These are phyloP conservation scores for Caenorhabditis becei DNA, from an alignment of 2,888 invertebrate species.

Conservation along the genomic window DNA sequence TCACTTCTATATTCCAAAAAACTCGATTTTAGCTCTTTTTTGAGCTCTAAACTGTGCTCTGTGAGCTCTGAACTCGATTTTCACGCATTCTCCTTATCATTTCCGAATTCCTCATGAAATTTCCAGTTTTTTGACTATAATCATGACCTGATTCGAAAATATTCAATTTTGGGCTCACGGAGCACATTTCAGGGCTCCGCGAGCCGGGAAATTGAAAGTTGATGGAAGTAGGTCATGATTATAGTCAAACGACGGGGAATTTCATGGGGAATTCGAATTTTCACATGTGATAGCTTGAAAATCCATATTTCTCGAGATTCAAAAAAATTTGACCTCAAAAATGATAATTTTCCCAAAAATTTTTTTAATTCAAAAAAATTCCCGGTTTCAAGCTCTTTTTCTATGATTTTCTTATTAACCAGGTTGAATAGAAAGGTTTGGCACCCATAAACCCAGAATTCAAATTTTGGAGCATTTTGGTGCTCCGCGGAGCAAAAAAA, in stretches of 20 bases:
- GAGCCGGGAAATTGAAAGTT: not conserved
- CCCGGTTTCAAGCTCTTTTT: not conserved
- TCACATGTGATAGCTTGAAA: not conserved
- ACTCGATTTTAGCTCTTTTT: too few species aligned
- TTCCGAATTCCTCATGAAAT: not conserved
- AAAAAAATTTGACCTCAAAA: not conserved
- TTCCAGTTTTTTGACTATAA: constrained; percentile 1
- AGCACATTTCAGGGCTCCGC: not conserved
- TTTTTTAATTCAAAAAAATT: not conserved
- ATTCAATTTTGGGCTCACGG: not conserved
- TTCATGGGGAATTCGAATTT: not conserved
- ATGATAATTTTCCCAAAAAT: not conserved
- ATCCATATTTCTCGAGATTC: not conserved
- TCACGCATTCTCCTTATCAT: not conserved
- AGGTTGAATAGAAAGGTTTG: too few species aligned
- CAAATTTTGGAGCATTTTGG: constrained; percentile 6
- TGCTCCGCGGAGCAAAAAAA: not conserved
- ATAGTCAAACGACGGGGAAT: not conserved
- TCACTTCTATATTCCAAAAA: too few species aligned
- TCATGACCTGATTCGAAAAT: not conserved
- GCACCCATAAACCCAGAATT: too few species aligned
- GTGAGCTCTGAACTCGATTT: not conserved
- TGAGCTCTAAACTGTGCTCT: too few species aligned
- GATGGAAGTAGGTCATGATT: not conserved
- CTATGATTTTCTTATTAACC: not conserved